Percentiles rank a stretch among this genome's conserved stretches.
phyloP scores from a whole-genome alignment of 2,888 invertebrate genomes.

The Drosophila melanosoma region DNA sequence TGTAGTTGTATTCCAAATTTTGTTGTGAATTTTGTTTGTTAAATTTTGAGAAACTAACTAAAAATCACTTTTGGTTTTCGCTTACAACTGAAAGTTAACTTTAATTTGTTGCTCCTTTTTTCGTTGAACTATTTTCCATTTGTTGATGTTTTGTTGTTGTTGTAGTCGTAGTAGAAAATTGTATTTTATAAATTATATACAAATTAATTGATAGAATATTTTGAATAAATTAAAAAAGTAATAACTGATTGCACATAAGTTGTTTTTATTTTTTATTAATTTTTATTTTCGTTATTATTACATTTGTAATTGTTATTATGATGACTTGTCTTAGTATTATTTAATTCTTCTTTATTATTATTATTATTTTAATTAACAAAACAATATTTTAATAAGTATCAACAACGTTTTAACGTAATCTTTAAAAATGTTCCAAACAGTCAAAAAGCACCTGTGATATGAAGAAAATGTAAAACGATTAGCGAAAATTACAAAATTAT shows the following conservation, averaged over 20 bases:
- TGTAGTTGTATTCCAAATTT: conserved; percentile 82
- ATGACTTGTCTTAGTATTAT: conserved; percentile 53
- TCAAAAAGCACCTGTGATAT: conserved; percentile 84
- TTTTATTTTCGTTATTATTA: conserved; percentile 47
- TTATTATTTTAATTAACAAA: conserved; percentile 75
- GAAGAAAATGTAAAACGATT: conserved; percentile 34
- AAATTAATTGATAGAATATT: conserved; percentile 60
- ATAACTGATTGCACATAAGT: conserved; percentile 78
- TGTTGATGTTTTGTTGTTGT: conserved; percentile 53
- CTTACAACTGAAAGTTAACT: conserved; percentile 77
- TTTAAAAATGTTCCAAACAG: conserved; percentile 85
- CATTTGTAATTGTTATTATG: conserved; percentile 58
- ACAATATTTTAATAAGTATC: conserved; percentile 83
- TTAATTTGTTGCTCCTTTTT: conserved; percentile 63
- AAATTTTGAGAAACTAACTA: conserved; percentile 85
- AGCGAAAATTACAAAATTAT: background rate
- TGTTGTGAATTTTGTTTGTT: conserved; percentile 84
- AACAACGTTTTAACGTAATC: conserved; percentile 85
- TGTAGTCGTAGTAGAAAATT: conserved; percentile 55
- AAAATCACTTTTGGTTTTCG: conserved; percentile 82
- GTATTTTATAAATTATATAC: conserved; percentile 54
- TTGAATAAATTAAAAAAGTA: conserved; percentile 65
- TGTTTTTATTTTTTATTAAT: conserved; percentile 32
- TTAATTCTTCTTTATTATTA: conserved; percentile 42
- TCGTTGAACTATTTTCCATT: conserved; percentile 45